Base-by-base conservation (phyloP, 2,113 vertebrate genomes). In the Eurystomus gularis region DNA sequence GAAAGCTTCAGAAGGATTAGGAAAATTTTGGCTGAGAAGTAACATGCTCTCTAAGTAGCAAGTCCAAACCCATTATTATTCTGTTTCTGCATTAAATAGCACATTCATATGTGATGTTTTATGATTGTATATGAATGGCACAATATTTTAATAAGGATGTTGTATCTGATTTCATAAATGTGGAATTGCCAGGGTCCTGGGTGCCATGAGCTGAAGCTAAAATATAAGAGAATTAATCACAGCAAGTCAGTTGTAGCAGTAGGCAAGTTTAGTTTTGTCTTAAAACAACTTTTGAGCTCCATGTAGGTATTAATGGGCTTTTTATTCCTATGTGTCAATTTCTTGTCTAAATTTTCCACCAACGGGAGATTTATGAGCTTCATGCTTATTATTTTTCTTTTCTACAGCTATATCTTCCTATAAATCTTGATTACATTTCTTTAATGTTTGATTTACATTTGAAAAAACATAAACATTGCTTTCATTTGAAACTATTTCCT, bases 401-500 rank as follows among this genome's bases (percentile, higher is more conserved):
- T 81, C 40, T 48, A 66, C 12, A 93, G 28, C 11, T 65, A 2
- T 25, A 42, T 37, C 7, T 48, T 69, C 46, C n/a, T 52, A 40
- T 61, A 96, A 88, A 72, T 61, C 33, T 86, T 77, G 3, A 76
- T 33, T 80, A 40, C 2, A 31, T 37, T 83, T 52, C 16, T 81
- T 71, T 46, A 71, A 55, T 48, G 5, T 65, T 72, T 88, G 20
- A 72, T 61, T 81, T 94, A 79, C 37, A 73, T 94, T 51, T 3
- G 33, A 85, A 93, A 77, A 82, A 89, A 29, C 17, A n/a, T 21
- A 70, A 62, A 57, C 33, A 66, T 55, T 90, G 24, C 44, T 82
- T 91, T 52, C 44, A 95, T 68, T 81, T 93, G 51, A 96, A 78
- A 75, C 80, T 84, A 94, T 37, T 29, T 96, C 77, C 65, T 81